A percentile compares a stretch with the other conserved stretches of the same genome.
Evolutionary conservation across 2,888 invertebrate species (phyloP).

Genomic region (Amaurobius ferox): DNA sequence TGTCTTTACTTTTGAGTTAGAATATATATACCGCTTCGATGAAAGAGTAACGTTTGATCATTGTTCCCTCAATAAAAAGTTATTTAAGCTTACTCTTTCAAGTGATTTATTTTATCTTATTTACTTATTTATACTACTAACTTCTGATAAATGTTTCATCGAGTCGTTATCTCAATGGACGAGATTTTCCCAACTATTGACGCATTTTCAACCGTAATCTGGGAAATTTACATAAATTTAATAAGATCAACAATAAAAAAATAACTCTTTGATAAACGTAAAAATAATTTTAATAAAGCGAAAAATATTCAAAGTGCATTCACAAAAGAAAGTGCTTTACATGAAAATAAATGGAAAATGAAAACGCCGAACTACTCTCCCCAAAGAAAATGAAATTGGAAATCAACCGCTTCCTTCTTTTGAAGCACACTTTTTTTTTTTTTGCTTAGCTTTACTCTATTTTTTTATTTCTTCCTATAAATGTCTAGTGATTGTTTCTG

Average conservation of each 20-base stretch:
- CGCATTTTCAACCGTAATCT: neutral
- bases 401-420: neutral
- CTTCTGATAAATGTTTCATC: neutral
- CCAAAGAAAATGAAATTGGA: constrained; percentile 16
- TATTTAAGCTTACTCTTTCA: no score
- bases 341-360: neutral
- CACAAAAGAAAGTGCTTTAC: neutral
- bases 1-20: no score
- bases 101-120: neutral
- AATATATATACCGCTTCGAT: no score
- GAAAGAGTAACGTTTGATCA: no score
- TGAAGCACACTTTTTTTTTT: neutral
- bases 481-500: constrained; percentile 52
- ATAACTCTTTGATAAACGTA: neutral
- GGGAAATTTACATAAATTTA: neutral
- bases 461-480: constrained; percentile 23
- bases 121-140: neutral
- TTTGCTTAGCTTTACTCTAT: neutral
- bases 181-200: neutral
- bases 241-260: neutral
- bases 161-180: neutral
- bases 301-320: neutral
- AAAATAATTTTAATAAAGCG: constrained; percentile 9
- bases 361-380: neutral
- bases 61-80: no score